Conservation (phyloP, 2,888 invertebrate species). For the Lepidonotus clava region DNA sequence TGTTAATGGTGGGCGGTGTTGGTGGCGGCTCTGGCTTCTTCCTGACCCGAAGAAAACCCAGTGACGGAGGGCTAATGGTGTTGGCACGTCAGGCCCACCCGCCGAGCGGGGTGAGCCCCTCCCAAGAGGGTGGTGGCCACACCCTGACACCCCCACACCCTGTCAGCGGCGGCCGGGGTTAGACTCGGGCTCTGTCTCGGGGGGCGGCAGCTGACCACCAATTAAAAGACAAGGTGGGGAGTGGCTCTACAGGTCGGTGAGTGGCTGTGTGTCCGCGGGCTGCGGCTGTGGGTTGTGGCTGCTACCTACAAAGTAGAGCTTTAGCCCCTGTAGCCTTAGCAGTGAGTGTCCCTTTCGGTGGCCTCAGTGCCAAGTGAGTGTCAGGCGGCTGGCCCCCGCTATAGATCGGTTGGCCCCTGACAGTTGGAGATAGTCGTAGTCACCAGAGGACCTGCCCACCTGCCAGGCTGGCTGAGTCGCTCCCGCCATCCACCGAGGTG, state of each 20-base stretch:
- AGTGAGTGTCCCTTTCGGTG: conserved; percentile 44
- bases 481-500: conserved; percentile 21
- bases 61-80: neutral
- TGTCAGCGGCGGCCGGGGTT: neutral
- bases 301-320: neutral
- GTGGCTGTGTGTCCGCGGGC: neutral
- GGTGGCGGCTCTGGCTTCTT: neutral
- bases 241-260: neutral
- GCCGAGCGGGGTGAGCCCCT: neutral
- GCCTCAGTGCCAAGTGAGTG: conserved; percentile 51
- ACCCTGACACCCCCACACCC: neutral
- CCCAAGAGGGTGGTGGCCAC: neutral
- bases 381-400: conserved; percentile 30
- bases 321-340: conserved; percentile 1
- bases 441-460: conserved; percentile 24
- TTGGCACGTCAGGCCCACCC: neutral
- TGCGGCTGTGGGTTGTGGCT: too few species aligned
- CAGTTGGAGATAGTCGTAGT: conserved; percentile 36
- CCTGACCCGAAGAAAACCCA: neutral
- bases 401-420: conserved; percentile 54
- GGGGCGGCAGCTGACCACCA: conserved; percentile 41
- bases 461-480: neutral
- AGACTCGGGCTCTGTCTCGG: neutral
- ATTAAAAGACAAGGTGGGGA: neutral
- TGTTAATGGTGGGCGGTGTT: neutral